A percentile compares a stretch with the other conserved stretches of the same genome.
Conservation (phyloP, 2,113 vertebrate genomes). For the Cairina moschata region DNA sequence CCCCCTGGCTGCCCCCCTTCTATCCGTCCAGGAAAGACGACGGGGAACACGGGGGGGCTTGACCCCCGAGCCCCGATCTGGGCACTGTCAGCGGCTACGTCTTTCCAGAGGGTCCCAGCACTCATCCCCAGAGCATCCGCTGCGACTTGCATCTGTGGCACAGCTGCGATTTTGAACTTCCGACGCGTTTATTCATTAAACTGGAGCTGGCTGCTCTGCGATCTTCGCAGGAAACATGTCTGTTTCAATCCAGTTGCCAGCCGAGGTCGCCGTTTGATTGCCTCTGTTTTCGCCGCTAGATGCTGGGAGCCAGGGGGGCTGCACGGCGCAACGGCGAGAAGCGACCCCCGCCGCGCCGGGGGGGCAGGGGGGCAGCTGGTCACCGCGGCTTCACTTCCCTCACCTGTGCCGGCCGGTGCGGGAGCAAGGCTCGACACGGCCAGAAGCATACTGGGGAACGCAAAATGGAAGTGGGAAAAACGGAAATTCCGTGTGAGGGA, state of each 20-base stretch:
- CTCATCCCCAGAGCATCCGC: neutral
- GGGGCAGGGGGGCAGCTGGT: no score
- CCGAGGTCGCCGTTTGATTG: neutral
- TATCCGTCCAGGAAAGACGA: neutral
- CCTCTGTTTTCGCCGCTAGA: neutral
- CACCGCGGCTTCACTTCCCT: no score
- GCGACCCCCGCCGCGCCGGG: no score
- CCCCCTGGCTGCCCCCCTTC: neutral
- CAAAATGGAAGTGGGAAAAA: neutral
- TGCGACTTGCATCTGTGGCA: neutral
- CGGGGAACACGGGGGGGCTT: neutral
- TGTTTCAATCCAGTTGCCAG: neutral
- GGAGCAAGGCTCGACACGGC: neutral
- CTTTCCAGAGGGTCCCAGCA: neutral
- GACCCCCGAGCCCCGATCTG: neutral
- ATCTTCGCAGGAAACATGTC: neutral
- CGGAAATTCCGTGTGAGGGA: neutral
- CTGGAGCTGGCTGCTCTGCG: neutral
- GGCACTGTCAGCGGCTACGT: neutral
- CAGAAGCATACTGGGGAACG: neutral
- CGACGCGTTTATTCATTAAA: neutral
- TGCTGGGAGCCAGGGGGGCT: neutral
- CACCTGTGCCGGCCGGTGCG: neutral
- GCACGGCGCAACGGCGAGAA: neutral
- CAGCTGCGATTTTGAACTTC: neutral